Evolutionary conservation across 2,888 invertebrate species (phyloP).

Genomic region (Psococerastis gibbosa): DNA sequence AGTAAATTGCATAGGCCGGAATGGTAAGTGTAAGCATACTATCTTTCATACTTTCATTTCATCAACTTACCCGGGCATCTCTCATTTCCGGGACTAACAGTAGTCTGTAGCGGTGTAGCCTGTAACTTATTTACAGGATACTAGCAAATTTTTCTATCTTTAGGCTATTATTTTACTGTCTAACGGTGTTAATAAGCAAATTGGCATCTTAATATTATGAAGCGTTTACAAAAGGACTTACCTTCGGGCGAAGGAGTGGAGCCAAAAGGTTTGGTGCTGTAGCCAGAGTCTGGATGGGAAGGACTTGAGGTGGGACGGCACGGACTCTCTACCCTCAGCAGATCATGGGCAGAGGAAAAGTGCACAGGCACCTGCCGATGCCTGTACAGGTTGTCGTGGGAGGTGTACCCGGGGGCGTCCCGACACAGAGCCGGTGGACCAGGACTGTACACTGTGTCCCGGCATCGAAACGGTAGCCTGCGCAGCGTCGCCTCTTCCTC

Average conservation of each 20-base stretch:
- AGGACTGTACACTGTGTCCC: constrained; percentile 17
- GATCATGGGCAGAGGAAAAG: constrained; percentile 10
- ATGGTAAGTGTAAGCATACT: no score
- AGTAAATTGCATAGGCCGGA: no score
- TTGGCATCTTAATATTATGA: no score
- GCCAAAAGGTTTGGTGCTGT: constrained; percentile 52
- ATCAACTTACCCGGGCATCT: no score
- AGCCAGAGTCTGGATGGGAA: constrained; percentile 65
- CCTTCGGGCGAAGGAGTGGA: neutral
- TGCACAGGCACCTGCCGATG: neutral
- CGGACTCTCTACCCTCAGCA: constrained; percentile 28
- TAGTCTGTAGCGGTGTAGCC: no score
- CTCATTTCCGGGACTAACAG: no score
- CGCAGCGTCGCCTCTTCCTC: constrained; percentile 13
- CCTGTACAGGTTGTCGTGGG: constrained; percentile 18
- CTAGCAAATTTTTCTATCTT: no score
- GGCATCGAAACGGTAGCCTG: constrained; percentile 18
- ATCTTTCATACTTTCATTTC: no score
- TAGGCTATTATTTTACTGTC: no score
- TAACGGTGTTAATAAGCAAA: no score
- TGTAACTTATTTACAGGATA: no score
- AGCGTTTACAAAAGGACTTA: no score
- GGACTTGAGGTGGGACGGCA: constrained; percentile 12
- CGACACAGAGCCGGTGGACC: neutral
- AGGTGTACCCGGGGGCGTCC: neutral